phyloP scores from a whole-genome alignment of 2,888 invertebrate species.

The Apamea sordens region DNA sequence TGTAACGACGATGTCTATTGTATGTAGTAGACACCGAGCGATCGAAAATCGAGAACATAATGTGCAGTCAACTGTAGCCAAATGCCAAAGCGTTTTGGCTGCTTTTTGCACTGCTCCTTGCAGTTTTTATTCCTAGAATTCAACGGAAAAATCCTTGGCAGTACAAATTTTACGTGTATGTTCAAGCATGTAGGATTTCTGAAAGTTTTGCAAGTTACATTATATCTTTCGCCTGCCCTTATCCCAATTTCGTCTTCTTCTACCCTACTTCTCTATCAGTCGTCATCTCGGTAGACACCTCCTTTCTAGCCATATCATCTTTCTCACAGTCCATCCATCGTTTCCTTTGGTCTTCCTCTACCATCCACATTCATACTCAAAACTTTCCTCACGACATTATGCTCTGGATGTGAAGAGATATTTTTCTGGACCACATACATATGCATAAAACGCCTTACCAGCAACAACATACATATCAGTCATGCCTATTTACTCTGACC shows the following conservation, averaged over 20 bases:
- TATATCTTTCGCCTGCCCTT: not conserved
- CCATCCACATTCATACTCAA: no score
- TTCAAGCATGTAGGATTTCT: not conserved
- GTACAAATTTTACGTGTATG: no score
- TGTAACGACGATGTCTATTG: not conserved
- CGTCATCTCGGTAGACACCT: no score
- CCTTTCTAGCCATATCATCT: not conserved
- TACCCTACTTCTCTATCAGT: not conserved
- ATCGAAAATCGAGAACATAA: not conserved
- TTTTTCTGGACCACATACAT: not conserved
- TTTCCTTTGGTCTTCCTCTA: not conserved
- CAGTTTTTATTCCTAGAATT: not conserved
- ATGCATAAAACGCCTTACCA: not conserved
- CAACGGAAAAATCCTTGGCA: not conserved
- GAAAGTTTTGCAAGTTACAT: not conserved
- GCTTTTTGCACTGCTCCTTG: not conserved
- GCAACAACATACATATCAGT: not conserved
- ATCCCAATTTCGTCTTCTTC: not conserved
- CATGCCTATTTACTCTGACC: slow-evolving; percentile 12
- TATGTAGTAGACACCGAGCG: not conserved
- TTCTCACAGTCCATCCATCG: not conserved
- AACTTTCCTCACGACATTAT: no score
- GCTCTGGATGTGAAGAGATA: not conserved
- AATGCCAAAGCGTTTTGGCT: not conserved
- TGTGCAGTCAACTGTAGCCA: not conserved